A percentile compares a stretch with the other conserved stretches of the same genome.
Evolutionary conservation across 2,888 invertebrate genomes (phyloP).

Genomic region (Odontocerum albicorne): DNA sequence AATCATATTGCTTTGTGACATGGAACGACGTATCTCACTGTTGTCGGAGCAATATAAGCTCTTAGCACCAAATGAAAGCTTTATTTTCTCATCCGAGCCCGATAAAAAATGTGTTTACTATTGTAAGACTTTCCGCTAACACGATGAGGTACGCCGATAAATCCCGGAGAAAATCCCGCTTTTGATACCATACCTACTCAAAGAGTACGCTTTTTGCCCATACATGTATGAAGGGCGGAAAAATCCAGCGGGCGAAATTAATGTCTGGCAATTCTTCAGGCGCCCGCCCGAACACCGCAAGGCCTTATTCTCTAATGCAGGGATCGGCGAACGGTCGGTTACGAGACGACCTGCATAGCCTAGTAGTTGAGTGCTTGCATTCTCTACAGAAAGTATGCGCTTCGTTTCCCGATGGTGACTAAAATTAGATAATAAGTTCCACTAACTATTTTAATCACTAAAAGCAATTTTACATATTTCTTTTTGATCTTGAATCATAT

Average conservation of each 20-base stretch:
- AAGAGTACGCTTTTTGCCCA: slow-evolving; percentile 18
- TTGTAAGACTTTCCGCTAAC: slow-evolving; percentile 31
- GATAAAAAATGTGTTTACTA: slow-evolving; percentile 34
- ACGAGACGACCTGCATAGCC: not conserved
- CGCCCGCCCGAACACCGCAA: slow-evolving; percentile 27
- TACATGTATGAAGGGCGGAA: slow-evolving; percentile 22
- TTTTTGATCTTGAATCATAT: too few relatives aligned
- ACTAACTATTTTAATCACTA: too few relatives aligned
- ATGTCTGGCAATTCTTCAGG: slow-evolving; percentile 31
- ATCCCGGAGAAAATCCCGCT: slow-evolving; percentile 25
- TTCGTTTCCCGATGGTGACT: too few relatives aligned
- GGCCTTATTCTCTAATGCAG: too few relatives aligned
- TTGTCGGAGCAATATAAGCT: slow-evolving; percentile 23
- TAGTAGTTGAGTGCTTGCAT: too few relatives aligned
- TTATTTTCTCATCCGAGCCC: slow-evolving; percentile 26
- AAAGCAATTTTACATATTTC: too few relatives aligned
- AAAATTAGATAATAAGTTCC: too few relatives aligned
- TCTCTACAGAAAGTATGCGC: too few relatives aligned
- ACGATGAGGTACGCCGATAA: slow-evolving; percentile 33
- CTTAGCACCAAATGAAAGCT: slow-evolving; percentile 28
- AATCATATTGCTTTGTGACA: slow-evolving; percentile 4
- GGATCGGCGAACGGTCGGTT: not conserved
- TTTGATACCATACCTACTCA: slow-evolving; percentile 15
- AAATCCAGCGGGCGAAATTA: slow-evolving; percentile 31
- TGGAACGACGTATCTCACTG: slow-evolving; percentile 4